Conservation (phyloP, 2,113 vertebrate species). For the Callionymus lyra region DNA sequence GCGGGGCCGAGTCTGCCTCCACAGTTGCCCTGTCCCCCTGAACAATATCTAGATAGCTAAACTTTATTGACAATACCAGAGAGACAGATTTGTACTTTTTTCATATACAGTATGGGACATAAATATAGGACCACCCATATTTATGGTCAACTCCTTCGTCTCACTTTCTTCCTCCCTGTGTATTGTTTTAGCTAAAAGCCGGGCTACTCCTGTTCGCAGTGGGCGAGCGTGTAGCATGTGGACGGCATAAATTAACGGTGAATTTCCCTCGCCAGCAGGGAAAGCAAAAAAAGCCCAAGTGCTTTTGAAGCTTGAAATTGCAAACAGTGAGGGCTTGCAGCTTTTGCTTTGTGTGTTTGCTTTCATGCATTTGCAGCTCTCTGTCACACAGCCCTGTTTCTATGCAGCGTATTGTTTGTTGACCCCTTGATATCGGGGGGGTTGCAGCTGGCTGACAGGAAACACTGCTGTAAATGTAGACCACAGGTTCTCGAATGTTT, state of each 20-base stretch:
- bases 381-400: constrained; percentile 1
- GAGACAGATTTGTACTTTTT: too few species aligned
- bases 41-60: too few species aligned
- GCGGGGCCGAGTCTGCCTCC: too few species aligned
- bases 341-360: constrained; percentile 8
- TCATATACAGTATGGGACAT: too few species aligned
- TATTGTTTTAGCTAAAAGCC: constrained; percentile 29
- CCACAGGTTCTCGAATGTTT: not conserved
- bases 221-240: constrained; percentile 12
- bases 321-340: constrained; percentile 5
- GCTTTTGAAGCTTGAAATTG: constrained; percentile 10
- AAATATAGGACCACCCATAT: too few species aligned
- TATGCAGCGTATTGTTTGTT: constrained; percentile 9
- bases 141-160: too few species aligned
- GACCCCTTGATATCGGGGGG: constrained; percentile 11
- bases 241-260: constrained; percentile 10
- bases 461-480: not conserved
- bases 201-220: constrained; percentile 18
- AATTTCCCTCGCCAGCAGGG: constrained; percentile 7
- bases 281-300: not conserved
- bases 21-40: too few species aligned
- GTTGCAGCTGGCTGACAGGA: constrained; percentile 8
- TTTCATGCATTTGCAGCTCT: constrained; percentile 6
- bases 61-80: too few species aligned
- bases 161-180: constrained; percentile 8